Conservation (phyloP, 2,113 vertebrate genomes). For the Nothocercus nigrocapillus region DNA sequence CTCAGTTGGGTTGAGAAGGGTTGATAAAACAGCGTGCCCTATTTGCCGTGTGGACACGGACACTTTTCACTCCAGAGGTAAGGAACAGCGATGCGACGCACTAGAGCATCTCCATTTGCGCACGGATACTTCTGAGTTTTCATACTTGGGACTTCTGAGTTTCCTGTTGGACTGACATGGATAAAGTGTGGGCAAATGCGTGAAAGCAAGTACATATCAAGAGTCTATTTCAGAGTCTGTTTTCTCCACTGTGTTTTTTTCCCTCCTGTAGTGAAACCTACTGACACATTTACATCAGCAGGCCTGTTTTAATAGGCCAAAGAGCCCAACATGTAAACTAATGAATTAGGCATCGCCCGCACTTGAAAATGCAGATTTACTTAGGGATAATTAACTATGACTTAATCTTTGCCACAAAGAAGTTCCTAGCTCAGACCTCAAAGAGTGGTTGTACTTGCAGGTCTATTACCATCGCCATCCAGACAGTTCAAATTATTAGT, state of each 20-base stretch:
- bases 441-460: not conserved
- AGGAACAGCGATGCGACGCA: rapidly evolving
- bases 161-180: not conserved
- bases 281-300: not conserved
- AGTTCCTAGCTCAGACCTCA: not conserved
- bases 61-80: not conserved
- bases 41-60: not conserved
- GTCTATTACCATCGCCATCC: not conserved
- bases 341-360: not conserved
- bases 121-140: not conserved
- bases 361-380: not conserved
- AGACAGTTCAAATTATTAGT: not conserved
- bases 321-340: not conserved
- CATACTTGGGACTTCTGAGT: not conserved
- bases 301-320: not conserved
- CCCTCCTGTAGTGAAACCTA: not conserved
- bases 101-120: not conserved
- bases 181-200: not conserved
- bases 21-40: not conserved
- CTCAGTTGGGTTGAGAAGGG: not conserved
- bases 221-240: not conserved
- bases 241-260: not conserved
- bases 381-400: not conserved
- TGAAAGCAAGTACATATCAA: not conserved
- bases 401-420: not conserved